Evolutionary conservation across 2,113 vertebrate species (phyloP).

Genomic region (Serilophus lunatus): DNA sequence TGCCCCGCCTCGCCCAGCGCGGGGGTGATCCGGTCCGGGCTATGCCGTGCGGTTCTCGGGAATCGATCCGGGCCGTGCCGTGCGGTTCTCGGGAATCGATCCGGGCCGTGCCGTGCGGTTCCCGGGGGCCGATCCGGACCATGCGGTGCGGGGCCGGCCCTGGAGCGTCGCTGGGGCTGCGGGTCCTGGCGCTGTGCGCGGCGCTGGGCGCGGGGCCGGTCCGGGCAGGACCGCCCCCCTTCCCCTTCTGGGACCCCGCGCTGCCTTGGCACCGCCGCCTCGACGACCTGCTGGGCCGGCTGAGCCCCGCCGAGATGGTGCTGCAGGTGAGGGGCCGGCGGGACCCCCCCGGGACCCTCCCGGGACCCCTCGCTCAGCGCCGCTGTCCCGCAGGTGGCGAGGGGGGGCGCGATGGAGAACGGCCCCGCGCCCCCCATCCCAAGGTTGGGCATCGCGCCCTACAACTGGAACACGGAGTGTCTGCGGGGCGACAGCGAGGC

Average conservation of each 20-base stretch:
- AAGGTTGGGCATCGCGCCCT: conserved; percentile 56
- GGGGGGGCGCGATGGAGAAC: conserved; percentile 50
- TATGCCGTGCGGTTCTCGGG: too few relatives aligned
- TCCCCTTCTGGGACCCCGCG: conserved; percentile 52
- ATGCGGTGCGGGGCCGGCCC: not conserved
- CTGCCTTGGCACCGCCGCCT: conserved; percentile 53
- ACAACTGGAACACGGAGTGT: conserved; percentile 70
- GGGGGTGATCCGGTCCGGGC: too few relatives aligned
- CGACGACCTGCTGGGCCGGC: conserved; percentile 39
- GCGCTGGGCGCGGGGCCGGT: not conserved
- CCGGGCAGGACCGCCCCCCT: not conserved
- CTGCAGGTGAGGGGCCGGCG: conserved; percentile 49
- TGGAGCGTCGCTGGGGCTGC: not conserved
- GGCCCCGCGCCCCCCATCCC: conserved; percentile 63
- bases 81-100: not conserved
- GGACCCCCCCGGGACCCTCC: not conserved
- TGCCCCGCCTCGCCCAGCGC: not conserved
- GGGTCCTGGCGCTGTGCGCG: not conserved
- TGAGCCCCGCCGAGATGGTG: conserved; percentile 58
- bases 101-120: not conserved
- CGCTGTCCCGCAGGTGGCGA: conserved; percentile 46
- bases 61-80: too few relatives aligned
- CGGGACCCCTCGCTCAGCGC: not conserved
- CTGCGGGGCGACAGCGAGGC: conserved; percentile 59
- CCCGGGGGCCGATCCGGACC: not conserved